phyloP scores from a whole-genome alignment of 1,140 invertebrate genomes.

The Rhysida immarginata region DNA sequence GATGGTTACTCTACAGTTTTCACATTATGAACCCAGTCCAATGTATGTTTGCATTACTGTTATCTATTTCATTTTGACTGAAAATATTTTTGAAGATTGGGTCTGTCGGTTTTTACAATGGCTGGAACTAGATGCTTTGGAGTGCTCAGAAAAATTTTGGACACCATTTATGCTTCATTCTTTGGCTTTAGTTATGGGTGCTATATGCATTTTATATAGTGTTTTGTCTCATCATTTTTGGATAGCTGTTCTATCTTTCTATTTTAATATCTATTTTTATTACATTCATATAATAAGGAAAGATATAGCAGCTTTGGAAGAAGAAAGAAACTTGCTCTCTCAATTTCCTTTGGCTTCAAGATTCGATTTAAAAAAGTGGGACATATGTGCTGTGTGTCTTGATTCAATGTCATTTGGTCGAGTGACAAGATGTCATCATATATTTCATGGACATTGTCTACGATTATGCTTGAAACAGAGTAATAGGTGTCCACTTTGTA shows the following conservation, averaged over 20 bases:
- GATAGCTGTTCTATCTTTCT: constrained; percentile 40
- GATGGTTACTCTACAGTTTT: constrained; percentile 54
- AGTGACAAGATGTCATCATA: constrained; percentile 57
- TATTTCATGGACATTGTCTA: constrained; percentile 58
- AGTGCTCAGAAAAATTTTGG: constrained; percentile 48
- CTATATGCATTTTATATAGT: constrained; percentile 33
- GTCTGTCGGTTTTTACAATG: constrained; percentile 39
- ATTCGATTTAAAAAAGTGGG: constrained; percentile 40
- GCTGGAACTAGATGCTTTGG: constrained; percentile 42
- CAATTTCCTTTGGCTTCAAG: constrained; percentile 45
- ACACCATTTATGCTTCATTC: constrained; percentile 44
- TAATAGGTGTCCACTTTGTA: constrained; percentile 53
- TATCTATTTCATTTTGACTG: constrained; percentile 51
- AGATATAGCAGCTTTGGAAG: constrained; percentile 35
- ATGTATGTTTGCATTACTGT: constrained; percentile 46
- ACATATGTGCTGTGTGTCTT: constrained; percentile 54
- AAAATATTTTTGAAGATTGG: constrained; percentile 49
- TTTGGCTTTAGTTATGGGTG: too few relatives aligned
- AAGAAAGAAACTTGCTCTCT: constrained; percentile 41
- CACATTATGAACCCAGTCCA: constrained; percentile 54
- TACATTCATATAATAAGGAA: constrained; percentile 41
- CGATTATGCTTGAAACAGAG: constrained; percentile 49
- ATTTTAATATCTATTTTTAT: constrained; percentile 48
- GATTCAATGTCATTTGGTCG: constrained; percentile 45
- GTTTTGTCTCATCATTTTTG: constrained; percentile 39